Evolutionary conservation across 1,140 invertebrate genomes (phyloP), one percentile per base, ranked within the genome.

Genomic region (Halictus rubicundus): DNA sequence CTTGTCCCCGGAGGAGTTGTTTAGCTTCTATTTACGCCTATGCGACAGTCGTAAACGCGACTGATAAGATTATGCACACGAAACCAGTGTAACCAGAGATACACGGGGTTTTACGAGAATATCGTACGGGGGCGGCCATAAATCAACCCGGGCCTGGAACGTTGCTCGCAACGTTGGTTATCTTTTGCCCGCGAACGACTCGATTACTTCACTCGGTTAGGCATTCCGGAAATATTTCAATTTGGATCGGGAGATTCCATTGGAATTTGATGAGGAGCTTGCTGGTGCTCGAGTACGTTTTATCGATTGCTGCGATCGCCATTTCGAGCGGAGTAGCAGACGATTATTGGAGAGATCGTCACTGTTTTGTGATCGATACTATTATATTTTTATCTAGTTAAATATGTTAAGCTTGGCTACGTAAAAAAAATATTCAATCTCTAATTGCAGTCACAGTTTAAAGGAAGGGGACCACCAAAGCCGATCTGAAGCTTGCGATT

Each of bases 91-190:
- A 68, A 80, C 68, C 68, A 69, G 82, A 82, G 74, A 80, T 80
- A 82, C 65, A 27, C 59, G 37, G 25, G 78, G 54, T 83, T 80
- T 78, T 81, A 81, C 76, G 71, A 78, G 37, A 81, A 70, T 71
- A 77, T 59, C 70, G 79, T 78, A 65, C n/a, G 8, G 82, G 60
- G 0, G 39, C 46, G 81, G 81, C 61, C 80, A 88, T 91, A 91
- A 91, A 91, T 91, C 87, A 91, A 88, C 83, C 78, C 16, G 16
- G 46, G 54, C 80, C 82, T 86, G 80, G 77, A 88, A 78, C 83
- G 42, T 14, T 46, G 42, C 10, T 12, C 82, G 77, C 74, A 82
- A 5, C 77, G 70, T 78, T 76, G 81, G 66, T 83, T 86, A 88
- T 90, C 84, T 89, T 84, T 87, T 85, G 83, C 80, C 82, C 75